Evolutionary conservation across 1,140 invertebrate species (phyloP), one percentile per base, ranked within the genome.

Genomic region (Pachyrhynchus sulphureomaculatus): DNA sequence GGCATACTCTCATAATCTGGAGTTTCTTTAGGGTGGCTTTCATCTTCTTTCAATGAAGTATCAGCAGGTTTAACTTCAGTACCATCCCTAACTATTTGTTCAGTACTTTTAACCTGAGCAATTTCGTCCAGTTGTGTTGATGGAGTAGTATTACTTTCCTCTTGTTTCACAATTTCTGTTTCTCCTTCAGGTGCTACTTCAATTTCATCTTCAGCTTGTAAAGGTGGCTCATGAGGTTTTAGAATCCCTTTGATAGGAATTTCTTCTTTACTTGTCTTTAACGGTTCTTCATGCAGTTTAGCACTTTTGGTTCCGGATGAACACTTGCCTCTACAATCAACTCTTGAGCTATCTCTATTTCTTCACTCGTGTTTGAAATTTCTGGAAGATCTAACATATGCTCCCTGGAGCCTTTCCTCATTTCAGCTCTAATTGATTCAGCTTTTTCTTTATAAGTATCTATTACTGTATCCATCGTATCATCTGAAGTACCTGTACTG

Each of bases 291-390:
- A 34, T 10, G 10, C 26, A 32, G 0, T n/a, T 8, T 23, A 34
- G 21, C 58, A 49, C 52, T 66, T 70, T 68, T 13, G 65, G 68
- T 32, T 65, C 65, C 17, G 56, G 47, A 45, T 72, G 68, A 9
- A 68, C 47, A 33, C 66, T 62, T 6, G 67, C 68, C 52, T 70
- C 65, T 6, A 68, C 63, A 4, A 67, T 37, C 1, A 69, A 36
- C 33, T 68, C 58, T 24, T 37, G 24, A 18, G 48, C 39, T 15
- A 47, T 66, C 58, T 70, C 68, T 21, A 49, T 45, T 52, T 71
- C 69, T 49, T 73, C 66, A 53, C 66, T 71, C 0, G 68, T 70
- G 53, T 68, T 65, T 6, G 68, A 69, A 23, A 65, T 62, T 17
- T 59, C 55, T 0, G 34, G 42, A n/a, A 56, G 20, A 10, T 20